Evolutionary conservation across 2,113 vertebrate species (phyloP).

Genomic region (Corythornis madagascariensis): DNA sequence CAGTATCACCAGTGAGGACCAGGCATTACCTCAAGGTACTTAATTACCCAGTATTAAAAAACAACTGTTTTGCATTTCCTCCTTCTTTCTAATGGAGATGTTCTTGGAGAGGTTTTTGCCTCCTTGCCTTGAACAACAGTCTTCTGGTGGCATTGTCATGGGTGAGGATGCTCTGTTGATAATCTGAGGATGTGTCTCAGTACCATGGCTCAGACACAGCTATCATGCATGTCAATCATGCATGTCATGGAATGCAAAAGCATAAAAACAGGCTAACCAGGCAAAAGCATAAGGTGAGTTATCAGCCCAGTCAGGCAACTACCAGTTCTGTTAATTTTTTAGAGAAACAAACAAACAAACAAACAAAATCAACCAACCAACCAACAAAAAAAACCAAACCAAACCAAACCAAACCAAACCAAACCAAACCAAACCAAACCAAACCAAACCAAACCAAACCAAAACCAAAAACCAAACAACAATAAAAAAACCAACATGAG

Average conservation of each 20-base stretch:
- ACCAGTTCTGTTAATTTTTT: not conserved
- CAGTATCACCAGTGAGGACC: not conserved
- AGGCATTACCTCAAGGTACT: not conserved
- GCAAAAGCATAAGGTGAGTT: not conserved
- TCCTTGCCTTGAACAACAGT: not conserved
- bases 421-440: too few species aligned
- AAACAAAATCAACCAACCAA: not conserved
- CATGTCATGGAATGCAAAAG: not conserved
- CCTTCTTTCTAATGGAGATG: not conserved
- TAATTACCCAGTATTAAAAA: not conserved
- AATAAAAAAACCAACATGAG: not conserved
- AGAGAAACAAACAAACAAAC: not conserved
- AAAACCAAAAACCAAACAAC: too few species aligned
- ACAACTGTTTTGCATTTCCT: accelerated
- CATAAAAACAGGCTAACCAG: not conserved
- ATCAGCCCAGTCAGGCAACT: not conserved
- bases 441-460: too few species aligned
- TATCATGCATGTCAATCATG: accelerated
- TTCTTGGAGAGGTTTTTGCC: not conserved
- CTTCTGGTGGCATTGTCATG: not conserved
- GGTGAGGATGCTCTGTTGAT: not conserved
- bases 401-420: too few species aligned
- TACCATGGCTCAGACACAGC: accelerated
- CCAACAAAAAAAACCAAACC: too few species aligned
- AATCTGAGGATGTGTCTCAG: too few species aligned